Conservation (phyloP, 1,140 invertebrate genomes). For the Amyelois transitella region DNA sequence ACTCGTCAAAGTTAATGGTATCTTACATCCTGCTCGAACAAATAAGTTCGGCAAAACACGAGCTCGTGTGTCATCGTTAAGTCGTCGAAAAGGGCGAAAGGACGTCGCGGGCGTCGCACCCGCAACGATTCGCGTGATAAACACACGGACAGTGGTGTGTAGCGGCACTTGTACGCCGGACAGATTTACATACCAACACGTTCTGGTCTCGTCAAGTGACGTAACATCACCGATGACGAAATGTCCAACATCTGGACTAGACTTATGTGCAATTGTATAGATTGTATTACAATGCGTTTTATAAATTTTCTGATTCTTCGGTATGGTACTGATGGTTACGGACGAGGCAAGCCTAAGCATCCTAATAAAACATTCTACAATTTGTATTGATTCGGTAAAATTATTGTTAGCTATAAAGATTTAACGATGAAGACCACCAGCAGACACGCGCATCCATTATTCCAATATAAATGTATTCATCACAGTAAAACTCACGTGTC, state of each 20-base stretch:
- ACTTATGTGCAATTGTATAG: too few species aligned
- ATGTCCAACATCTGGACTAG: neutral
- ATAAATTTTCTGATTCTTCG: too few species aligned
- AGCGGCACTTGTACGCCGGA: slow-evolving; percentile 15
- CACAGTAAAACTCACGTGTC: neutral
- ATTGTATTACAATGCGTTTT: neutral
- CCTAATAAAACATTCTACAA: too few species aligned
- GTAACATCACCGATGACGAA: neutral
- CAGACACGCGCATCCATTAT: too few species aligned
- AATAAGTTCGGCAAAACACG: neutral
- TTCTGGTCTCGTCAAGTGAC: neutral
- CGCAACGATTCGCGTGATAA: slow-evolving; percentile 37
- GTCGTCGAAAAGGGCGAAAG: slow-evolving; percentile 56
- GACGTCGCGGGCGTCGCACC: slow-evolving; percentile 53
- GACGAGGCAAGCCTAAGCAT: too few species aligned
- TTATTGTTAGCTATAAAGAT: too few species aligned
- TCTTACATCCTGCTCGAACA: too few species aligned
- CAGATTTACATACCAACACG: slow-evolving; percentile 21
- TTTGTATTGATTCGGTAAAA: too few species aligned
- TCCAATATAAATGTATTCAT: too few species aligned
- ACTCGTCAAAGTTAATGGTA: too few species aligned
- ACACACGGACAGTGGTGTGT: slow-evolving; percentile 24
- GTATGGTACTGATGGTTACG: too few species aligned
- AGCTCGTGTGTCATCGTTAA: neutral
- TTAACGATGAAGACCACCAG: too few species aligned